phyloP scores from a whole-genome alignment of 2,797 vertebrate genomes.

The Valencia hispanica region DNA sequence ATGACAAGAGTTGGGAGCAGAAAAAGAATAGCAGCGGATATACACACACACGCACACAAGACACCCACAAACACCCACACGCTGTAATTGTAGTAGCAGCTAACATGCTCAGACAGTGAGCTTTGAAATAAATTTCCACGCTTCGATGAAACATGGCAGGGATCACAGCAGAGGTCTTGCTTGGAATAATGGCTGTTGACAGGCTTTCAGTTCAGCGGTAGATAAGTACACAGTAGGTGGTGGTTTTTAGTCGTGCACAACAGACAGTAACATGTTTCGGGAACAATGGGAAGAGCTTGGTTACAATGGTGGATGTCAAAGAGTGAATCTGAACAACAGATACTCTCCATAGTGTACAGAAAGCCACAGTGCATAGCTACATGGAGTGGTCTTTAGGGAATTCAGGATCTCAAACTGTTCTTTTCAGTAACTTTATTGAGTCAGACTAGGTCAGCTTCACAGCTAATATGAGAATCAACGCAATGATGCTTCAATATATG shows the following conservation, averaged over 20 bases:
- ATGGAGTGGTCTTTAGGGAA: background rate
- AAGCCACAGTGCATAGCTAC: slow-evolving; percentile 7
- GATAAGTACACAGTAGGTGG: slow-evolving; percentile 55
- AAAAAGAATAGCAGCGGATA: slow-evolving; percentile 21
- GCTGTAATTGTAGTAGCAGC: slow-evolving; percentile 61
- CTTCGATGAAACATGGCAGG: slow-evolving; percentile 78
- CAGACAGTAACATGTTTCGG: slow-evolving; percentile 59
- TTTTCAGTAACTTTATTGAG: slow-evolving; percentile 12
- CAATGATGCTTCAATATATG: background rate
- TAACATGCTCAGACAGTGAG: slow-evolving; percentile 72
- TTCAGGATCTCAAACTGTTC: slow-evolving; percentile 6
- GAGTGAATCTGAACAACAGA: slow-evolving; percentile 27
- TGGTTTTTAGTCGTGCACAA: slow-evolving; percentile 48
- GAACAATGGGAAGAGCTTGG: slow-evolving; percentile 57
- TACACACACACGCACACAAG: slow-evolving; percentile 20
- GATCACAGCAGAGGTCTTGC: slow-evolving; percentile 75
- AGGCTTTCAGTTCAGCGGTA: slow-evolving; percentile 62
- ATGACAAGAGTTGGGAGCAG: slow-evolving; percentile 45
- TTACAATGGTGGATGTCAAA: slow-evolving; percentile 62
- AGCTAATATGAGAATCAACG: background rate
- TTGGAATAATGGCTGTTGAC: slow-evolving; percentile 74
- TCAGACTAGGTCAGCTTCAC: background rate
- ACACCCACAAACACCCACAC: slow-evolving; percentile 44
- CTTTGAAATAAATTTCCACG: slow-evolving; percentile 68
- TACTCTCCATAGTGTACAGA: slow-evolving; percentile 20